phyloP scores from a whole-genome alignment of 2,888 invertebrate species.

The Macrophya annulata region DNA sequence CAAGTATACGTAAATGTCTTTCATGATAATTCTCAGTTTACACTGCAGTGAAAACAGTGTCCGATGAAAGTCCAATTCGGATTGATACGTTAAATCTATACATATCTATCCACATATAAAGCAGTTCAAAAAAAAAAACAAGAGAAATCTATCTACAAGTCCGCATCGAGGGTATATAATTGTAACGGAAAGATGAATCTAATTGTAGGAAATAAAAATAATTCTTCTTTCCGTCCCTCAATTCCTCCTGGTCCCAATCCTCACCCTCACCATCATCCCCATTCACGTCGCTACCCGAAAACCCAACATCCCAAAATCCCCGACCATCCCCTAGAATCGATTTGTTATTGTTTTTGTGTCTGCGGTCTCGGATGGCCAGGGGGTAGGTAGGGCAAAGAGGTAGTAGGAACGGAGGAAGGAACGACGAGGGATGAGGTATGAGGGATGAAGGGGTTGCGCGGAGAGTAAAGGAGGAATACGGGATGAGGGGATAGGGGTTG shows the following conservation, averaged over 20 bases:
- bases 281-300: conserved; percentile 54
- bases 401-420: conserved; percentile 59
- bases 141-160: not conserved
- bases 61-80: not conserved
- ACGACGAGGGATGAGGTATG: conserved; percentile 59
- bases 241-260: conserved; percentile 57
- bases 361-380: conserved; percentile 72
- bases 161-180: not conserved
- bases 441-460: conserved; percentile 57
- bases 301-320: conserved; percentile 48
- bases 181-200: not conserved
- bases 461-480: conserved; percentile 30
- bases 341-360: conserved; percentile 79
- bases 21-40: not conserved
- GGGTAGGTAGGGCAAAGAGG: conserved; percentile 66
- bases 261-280: conserved; percentile 44
- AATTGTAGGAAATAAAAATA: conserved; percentile 39
- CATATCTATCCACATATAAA: not conserved
- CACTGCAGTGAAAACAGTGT: not conserved
- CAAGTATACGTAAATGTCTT: not conserved
- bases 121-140: not conserved
- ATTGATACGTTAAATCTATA: not conserved
- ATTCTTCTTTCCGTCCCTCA: conserved; percentile 53
- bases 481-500: conserved; percentile 49
- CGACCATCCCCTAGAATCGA: conserved; percentile 74